These are phyloP conservation scores for Jacana jacana DNA, from an alignment of 2,113 vertebrate genomes.

Conservation along the genomic window DNA sequence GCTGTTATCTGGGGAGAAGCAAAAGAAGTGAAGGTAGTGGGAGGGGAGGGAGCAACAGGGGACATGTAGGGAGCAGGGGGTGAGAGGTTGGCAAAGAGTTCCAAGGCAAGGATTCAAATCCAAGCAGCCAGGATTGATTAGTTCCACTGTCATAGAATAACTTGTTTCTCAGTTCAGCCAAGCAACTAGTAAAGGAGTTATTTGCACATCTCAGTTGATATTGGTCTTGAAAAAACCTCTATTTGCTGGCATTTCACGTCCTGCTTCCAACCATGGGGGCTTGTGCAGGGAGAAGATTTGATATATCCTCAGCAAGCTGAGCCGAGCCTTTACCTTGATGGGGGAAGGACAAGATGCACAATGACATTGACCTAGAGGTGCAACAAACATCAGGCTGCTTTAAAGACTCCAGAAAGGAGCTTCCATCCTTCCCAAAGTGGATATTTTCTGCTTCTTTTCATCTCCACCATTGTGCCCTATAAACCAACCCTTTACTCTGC, in stretches of 20 bases:
- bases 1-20: neutral
- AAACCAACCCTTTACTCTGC: conserved; percentile 28
- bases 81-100: neutral
- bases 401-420: neutral
- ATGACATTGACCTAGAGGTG: neutral
- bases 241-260: neutral
- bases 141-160: neutral
- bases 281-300: neutral
- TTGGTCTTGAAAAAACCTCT: neutral
- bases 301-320: neutral
- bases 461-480: conserved; percentile 14
- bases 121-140: conserved; percentile 27
- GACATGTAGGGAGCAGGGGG: neutral
- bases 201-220: neutral
- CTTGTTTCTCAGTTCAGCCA: conserved; percentile 10
- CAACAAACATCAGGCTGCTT: neutral
- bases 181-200: neutral
- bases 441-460: conserved; percentile 62
- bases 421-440: neutral
- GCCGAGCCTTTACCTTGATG: neutral
- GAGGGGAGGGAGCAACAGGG: neutral
- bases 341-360: neutral
- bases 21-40: neutral
- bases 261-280: neutral
- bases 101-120: neutral